phyloP scores from a whole-genome alignment of 1,140 invertebrate genomes.

The Brachionus angularis region DNA sequence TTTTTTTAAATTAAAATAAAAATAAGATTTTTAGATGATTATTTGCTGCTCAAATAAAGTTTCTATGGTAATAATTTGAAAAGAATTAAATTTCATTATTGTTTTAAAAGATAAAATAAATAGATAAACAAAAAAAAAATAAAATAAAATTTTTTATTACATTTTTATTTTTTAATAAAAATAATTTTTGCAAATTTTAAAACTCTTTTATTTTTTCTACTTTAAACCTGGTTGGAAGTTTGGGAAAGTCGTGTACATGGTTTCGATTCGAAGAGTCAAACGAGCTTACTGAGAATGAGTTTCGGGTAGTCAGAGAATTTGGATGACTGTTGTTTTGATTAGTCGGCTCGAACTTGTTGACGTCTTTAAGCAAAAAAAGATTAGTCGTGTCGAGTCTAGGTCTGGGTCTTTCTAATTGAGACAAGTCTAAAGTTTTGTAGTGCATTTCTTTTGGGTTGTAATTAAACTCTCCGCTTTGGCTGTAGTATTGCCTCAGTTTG shows the following conservation, averaged over 20 bases:
- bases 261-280: not conserved
- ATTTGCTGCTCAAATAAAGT: too few species aligned
- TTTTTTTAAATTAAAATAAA: too few species aligned
- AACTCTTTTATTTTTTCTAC: conserved; percentile 40
- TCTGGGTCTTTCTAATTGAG: not conserved
- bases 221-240: conserved; percentile 23
- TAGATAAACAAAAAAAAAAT: conserved; percentile 13
- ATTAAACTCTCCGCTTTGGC: not conserved
- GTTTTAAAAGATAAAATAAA: too few species aligned
- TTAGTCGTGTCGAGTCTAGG: not conserved
- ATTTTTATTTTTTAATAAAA: not conserved
- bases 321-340: not conserved
- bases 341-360: conserved; percentile 9
- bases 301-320: not conserved
- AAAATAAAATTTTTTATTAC: not conserved
- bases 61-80: too few species aligned
- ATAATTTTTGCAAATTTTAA: not conserved
- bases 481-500: conserved; percentile 10
- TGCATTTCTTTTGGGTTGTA: too few species aligned
- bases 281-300: not conserved
- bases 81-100: too few species aligned
- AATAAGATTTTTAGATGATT: too few species aligned
- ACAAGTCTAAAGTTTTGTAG: not conserved
- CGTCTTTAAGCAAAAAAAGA: conserved; percentile 17
- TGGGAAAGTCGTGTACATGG: too few species aligned